Conservation (phyloP, 2,113 vertebrate genomes). For the Puma concolor region DNA sequence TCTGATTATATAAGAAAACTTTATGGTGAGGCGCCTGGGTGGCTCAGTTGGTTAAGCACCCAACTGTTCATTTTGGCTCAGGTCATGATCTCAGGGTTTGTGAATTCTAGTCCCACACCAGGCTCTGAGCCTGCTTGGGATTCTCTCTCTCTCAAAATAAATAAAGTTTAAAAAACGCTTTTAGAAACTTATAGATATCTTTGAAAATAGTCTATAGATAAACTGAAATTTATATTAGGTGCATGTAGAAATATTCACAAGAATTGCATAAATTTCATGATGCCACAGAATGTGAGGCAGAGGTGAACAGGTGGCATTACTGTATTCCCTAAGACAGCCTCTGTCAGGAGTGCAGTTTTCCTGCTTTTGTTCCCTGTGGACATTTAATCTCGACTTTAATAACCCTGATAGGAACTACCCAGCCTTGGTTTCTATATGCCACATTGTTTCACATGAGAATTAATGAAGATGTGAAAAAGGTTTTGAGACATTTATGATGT, state of each 20-base stretch:
- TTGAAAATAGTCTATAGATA: not conserved
- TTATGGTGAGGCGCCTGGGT: too few relatives aligned
- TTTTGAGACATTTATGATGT: not conserved
- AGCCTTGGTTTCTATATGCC: not conserved
- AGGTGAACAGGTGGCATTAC: not conserved
- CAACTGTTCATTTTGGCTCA: too few relatives aligned
- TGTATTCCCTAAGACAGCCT: not conserved
- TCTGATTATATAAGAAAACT: not conserved
- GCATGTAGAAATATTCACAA: not conserved
- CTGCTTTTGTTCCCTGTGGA: not conserved
- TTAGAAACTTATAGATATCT: not conserved
- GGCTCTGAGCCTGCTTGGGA: too few relatives aligned
- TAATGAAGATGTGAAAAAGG: not conserved
- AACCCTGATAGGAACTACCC: not conserved
- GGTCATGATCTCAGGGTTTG: too few relatives aligned
- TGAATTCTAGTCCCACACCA: too few relatives aligned
- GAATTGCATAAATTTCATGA: not conserved
- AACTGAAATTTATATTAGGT: not conserved
- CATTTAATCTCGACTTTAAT: not conserved
- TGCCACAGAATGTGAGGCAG: not conserved
- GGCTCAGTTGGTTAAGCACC: too few relatives aligned
- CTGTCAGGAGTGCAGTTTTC: not conserved
- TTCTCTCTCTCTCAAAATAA: not conserved
- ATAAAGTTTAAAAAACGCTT: not conserved
- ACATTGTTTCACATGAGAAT: not conserved